Conservation (phyloP, 2,113 vertebrate genomes). For the Calonectris borealis region DNA sequence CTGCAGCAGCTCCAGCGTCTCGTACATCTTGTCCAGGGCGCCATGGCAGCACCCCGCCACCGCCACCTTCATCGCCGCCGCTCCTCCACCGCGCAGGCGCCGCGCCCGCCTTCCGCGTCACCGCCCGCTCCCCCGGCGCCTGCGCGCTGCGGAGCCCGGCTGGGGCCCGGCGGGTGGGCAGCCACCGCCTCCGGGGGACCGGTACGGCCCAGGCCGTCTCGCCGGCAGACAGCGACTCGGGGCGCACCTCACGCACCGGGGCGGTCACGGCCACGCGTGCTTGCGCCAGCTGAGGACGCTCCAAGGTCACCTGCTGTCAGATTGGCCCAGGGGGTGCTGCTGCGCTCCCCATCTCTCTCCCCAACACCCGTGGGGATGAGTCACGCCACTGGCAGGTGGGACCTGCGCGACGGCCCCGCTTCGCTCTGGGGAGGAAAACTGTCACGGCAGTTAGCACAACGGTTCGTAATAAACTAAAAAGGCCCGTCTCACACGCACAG, state of each 20-base stretch:
- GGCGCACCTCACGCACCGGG: no score
- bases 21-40: conserved; percentile 94
- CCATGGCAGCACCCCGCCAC: conserved; percentile 96
- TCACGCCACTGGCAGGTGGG: background rate
- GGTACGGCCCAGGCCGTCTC: background rate
- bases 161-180: no score
- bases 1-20: conserved; percentile 87
- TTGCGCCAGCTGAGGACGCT: background rate
- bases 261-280: background rate
- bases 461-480: no score
- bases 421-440: background rate
- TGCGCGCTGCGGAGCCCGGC: no score
- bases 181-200: background rate
- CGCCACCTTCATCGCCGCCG: conserved; percentile 86
- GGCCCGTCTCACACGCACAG: accelerated
- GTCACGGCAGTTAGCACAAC: background rate
- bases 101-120: background rate
- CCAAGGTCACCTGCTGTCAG: no score
- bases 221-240: background rate
- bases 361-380: no score
- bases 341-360: background rate
- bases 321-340: background rate
- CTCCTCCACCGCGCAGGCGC: background rate
- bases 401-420: background rate
- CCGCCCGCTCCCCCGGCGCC: background rate